Conservation (phyloP, 2,113 vertebrate species). For the Ranitomeya variabilis region DNA sequence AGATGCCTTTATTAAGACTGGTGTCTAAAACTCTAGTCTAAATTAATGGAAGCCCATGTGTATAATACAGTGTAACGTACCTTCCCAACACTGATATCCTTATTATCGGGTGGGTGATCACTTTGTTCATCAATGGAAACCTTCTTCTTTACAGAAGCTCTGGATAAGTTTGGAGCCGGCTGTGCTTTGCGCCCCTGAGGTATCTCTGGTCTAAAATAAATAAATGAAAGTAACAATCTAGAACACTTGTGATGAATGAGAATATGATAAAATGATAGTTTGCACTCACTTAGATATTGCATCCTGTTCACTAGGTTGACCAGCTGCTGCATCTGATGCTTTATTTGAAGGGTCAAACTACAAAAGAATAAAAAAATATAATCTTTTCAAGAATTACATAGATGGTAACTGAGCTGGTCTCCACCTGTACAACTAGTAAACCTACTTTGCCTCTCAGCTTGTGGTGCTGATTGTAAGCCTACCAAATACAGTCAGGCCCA, state of each 20-base stretch:
- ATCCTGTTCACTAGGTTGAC: not conserved
- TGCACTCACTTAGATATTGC: not conserved
- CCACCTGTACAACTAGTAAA: not conserved
- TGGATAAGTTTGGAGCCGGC: conserved; percentile 20
- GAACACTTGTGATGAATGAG: not conserved
- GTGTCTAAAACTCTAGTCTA: too few relatives aligned
- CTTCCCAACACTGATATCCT: not conserved
- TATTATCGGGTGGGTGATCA: not conserved
- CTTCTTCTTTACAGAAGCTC: not conserved
- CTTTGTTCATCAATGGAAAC: not conserved
- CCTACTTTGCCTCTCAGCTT: not conserved
- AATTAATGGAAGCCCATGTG: too few relatives aligned
- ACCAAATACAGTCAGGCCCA: not conserved
- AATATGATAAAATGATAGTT: not conserved
- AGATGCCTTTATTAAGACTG: too few relatives aligned
- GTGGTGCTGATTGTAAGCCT: not conserved
- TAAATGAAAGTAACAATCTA: not conserved
- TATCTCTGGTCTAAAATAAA: not conserved
- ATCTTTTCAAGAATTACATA: too few relatives aligned
- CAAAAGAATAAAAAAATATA: not conserved
- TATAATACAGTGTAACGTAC: not conserved
- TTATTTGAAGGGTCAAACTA: not conserved
- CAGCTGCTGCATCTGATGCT: not conserved
- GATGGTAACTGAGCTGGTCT: not conserved
- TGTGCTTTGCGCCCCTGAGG: not conserved